A percentile compares a stretch with the other conserved stretches of the same genome.
These are phyloP conservation scores for Platyura marginata DNA, from an alignment of 1,140 invertebrate species.

Conservation along the genomic window DNA sequence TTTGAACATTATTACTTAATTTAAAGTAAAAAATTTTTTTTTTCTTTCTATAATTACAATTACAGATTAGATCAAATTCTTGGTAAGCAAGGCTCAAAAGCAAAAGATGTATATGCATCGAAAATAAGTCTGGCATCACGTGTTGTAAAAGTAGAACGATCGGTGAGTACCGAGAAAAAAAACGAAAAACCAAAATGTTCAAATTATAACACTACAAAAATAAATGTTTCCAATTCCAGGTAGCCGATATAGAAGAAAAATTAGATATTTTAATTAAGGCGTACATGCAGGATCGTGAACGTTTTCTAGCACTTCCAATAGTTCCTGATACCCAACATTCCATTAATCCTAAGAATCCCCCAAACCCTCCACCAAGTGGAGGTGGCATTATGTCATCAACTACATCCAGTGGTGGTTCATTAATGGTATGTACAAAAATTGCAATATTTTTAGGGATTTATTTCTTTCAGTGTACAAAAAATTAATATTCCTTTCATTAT, in stretches of 20 bases:
- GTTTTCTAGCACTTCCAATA: slow-evolving; percentile 31
- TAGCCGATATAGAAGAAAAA: slow-evolving; percentile 86
- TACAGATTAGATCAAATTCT: slow-evolving; percentile 82
- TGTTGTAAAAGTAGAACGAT: slow-evolving; percentile 88
- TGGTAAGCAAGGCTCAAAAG: slow-evolving; percentile 81
- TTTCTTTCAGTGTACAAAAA: not conserved
- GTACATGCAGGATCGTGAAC: slow-evolving; percentile 75
- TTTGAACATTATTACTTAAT: not conserved
- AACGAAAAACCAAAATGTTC: not conserved
- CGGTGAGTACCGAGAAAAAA: slow-evolving; percentile 36
- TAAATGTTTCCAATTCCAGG: slow-evolving; percentile 31
- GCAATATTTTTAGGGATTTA: too few species aligned
- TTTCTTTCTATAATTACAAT: not conserved
- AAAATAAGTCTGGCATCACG: slow-evolving; percentile 83
- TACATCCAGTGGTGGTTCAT: not conserved
- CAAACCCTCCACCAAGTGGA: slow-evolving; percentile 8
- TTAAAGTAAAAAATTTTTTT: not conserved
- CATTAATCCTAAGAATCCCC: slow-evolving; percentile 19
- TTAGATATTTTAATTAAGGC: slow-evolving; percentile 83
- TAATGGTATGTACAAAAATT: not conserved
- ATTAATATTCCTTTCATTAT: not conserved
- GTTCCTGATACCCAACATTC: slow-evolving; percentile 19
- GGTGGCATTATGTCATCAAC: not conserved
- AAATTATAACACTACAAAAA: not conserved
- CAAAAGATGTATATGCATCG: slow-evolving; percentile 84